Evolutionary conservation across 2,113 vertebrate species (phyloP), one percentile per base, ranked within the genome.

Genomic region (Gracilinanus agilis): DNA sequence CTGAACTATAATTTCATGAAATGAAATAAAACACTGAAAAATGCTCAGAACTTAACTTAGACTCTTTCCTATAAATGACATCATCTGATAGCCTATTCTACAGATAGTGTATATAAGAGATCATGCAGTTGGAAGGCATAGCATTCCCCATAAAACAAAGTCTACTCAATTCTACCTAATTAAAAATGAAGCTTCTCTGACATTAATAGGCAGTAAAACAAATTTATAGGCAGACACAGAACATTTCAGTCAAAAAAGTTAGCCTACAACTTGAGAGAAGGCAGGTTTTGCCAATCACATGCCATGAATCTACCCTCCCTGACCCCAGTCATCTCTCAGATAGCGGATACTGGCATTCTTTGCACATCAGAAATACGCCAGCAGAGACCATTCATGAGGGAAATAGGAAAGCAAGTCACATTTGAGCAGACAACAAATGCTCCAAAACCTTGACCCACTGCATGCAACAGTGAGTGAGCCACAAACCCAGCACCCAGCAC

Each of bases 281-380:
- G 98, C 97, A 99, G 98, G 93, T 98, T 99, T 99, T 99, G 98
- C 98, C 99, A 99, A 99, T 99, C 98, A 98, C 98, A 99, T 98
- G 98, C 98, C 98, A 98, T 98, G 98, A 98, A 98, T 98, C 98
- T 98, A 98, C 98, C 98, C 98, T 98, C 98, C 97, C 97, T 99
- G 99, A 99, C 98, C 98, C 98, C 97, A 98, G 98, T 96, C 98
- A 98, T 98, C 98, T 97, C 98, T 98, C 98, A 98, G 98, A 98
- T 97, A 98, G 98, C 95, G 95, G 98, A 98, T 98, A 98, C 98
- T 99, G 98, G 98, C 98, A 99, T 98, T 98, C 98, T 98, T 98
- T 98, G 98, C 98, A 99, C 98, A 99, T 99, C 98, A 99, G 98
- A 98, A 98, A 98, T 97, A 98, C 96, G 97, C 98, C 99, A 98